Evolutionary conservation across 2,888 invertebrate species (phyloP), one percentile per base, ranked within the genome.

Genomic region (Ophioninae sp.): DNA sequence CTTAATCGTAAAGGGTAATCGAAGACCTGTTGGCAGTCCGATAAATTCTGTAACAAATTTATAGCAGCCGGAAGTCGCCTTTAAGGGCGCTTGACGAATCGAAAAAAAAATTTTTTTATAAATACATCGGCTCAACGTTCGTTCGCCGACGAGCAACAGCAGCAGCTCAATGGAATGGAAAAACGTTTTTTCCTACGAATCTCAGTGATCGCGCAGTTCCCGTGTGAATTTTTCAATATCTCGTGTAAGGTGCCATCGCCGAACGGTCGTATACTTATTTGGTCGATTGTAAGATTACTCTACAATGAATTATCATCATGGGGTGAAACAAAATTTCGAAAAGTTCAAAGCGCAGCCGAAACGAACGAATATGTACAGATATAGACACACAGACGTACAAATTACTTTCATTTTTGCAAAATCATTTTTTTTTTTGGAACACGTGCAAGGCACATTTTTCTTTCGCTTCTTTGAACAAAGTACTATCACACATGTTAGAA

Each of bases 391-490:
- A 37, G 13, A 37, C 56, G 71, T 58, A 39, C 17, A 23, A 44
- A 23, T 8, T 17, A 51, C 30, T 37, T 73, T 41, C 41, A 61
- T 23, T 22, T 75, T 75, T 39, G 39, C 22, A 20, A 51, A 20
- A 37, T 37, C 72, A 39, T 13, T 64, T 72, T 56, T 13, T 78
- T 41, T 65, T 79, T 71, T 80, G 87, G 89, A 91, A 91, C 90
- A 91, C 91, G 92, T 91, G 90, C 91, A 92, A 92, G 91, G 92
- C 92, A 91, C 92, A 51, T 51, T 91, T 88, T 89, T 86, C 89
- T 90, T 87, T 88, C 84, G 22, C 30, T 65, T 69, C 65, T 61
- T 67, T 65, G 10, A n/a, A 68, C 41, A 41, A 51, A 76, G 87
- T 87, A 87, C 87, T 90, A 91, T 90, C 91, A 91, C 90, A 91